Conservation (phyloP, 1,140 invertebrate species). For the Penaeus japonicus region DNA sequence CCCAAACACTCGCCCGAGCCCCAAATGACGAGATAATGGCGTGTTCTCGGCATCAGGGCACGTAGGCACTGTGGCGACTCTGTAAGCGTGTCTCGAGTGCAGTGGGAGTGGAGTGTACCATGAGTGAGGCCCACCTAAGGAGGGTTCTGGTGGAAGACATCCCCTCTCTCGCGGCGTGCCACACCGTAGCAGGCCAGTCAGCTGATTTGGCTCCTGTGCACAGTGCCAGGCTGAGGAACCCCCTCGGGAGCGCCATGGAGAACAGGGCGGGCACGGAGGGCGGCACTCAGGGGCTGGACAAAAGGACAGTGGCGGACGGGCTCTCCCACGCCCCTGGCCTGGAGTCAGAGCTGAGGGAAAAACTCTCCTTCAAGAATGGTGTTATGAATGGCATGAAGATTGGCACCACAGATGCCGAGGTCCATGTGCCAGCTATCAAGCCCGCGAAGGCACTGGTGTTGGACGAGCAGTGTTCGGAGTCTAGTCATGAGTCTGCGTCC, state of each 20-base stretch:
- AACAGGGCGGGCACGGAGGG: background rate
- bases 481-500: conserved; percentile 52
- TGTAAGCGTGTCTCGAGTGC: conserved; percentile 13
- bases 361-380: conserved; percentile 40
- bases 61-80: conserved; percentile 2
- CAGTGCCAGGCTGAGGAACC: conserved; percentile 37
- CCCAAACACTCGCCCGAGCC: conserved; percentile 7
- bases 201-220: conserved; percentile 49
- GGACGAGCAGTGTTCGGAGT: conserved; percentile 54
- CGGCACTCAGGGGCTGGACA: conserved; percentile 3
- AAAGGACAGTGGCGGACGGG: background rate
- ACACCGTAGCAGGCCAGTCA: conserved; percentile 32
- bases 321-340: background rate
- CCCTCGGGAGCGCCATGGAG: conserved; percentile 27
- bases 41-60: background rate
- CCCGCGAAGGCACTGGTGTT: background rate
- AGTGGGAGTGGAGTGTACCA: conserved; percentile 17
- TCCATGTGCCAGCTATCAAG: conserved; percentile 30
- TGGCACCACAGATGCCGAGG: conserved; percentile 47
- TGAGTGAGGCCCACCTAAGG: conserved; percentile 43
- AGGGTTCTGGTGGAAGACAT: conserved; percentile 36
- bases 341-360: conserved; percentile 29
- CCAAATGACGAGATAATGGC: conserved; percentile 25
- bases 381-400: conserved; percentile 48
- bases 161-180: conserved; percentile 34